Conservation (phyloP, 2,888 invertebrate species). For the Meandrusa payeni region DNA sequence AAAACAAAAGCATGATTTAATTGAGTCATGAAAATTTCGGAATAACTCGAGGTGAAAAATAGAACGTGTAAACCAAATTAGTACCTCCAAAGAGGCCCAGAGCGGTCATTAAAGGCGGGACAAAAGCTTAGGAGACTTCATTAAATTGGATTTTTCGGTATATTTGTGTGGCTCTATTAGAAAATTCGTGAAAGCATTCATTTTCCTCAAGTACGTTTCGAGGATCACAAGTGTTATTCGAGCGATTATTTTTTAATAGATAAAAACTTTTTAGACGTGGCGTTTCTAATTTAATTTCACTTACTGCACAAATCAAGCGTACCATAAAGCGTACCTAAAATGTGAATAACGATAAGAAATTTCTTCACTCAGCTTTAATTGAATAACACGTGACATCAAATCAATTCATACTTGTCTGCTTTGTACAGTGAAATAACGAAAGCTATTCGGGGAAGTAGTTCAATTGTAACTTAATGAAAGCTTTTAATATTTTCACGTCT, state of each 20-base stretch:
- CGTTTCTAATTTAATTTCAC: too few relatives aligned
- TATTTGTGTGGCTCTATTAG: constrained; percentile 3
- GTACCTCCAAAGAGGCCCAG: not conserved
- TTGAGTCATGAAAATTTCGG: too few relatives aligned
- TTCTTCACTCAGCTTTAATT: not conserved
- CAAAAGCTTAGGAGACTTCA: constrained; percentile 12
- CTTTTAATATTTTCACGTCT: constrained; percentile 1
- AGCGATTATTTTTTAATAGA: too few relatives aligned
- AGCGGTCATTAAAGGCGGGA: not conserved
- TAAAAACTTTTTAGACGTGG: too few relatives aligned
- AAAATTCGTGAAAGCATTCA: too few relatives aligned
- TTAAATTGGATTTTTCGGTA: constrained; percentile 6
- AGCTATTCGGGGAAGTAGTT: not conserved
- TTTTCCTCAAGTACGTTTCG: too few relatives aligned
- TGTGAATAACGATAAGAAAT: too few relatives aligned
- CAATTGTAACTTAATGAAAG: constrained; percentile 9
- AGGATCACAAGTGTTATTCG: too few relatives aligned
- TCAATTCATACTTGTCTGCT: constrained; percentile 2
- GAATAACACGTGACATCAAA: constrained; percentile 3
- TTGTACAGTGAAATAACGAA: not conserved
- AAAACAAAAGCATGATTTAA: too few relatives aligned
- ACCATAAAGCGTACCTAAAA: too few relatives aligned
- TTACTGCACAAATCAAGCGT: too few relatives aligned
- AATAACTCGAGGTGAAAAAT: too few relatives aligned
- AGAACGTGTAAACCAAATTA: constrained; percentile 7